Evolutionary conservation across 1,140 invertebrate genomes (phyloP).

Genomic region (Cydia pomonella): DNA sequence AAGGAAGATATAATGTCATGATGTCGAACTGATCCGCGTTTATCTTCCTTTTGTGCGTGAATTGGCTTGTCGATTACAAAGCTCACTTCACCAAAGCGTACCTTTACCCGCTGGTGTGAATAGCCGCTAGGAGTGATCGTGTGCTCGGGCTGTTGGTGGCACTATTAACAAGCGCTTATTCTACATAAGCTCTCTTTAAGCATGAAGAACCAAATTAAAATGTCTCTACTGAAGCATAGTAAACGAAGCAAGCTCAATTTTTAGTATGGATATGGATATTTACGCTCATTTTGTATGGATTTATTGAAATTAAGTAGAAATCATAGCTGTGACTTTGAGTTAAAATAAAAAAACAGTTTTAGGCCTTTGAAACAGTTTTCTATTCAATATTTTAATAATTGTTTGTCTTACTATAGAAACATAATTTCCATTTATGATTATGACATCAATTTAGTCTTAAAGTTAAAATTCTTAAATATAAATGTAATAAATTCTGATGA

Average conservation of each 20-base stretch:
- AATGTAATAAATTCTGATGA: constrained; percentile 19
- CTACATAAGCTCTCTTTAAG: constrained; percentile 57
- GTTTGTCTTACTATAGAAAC: constrained; percentile 22
- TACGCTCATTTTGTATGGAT: neutral
- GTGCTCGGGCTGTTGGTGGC: constrained; percentile 40
- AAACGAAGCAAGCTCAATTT: constrained; percentile 55
- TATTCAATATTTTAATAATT: constrained; percentile 23
- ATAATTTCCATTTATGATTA: constrained; percentile 17
- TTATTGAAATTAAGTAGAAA: neutral
- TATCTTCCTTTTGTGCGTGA: constrained; percentile 45
- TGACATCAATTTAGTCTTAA: constrained; percentile 30
- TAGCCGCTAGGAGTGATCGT: constrained; percentile 45
- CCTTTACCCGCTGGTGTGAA: constrained; percentile 52
- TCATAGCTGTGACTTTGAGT: neutral
- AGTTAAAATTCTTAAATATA: constrained; percentile 22
- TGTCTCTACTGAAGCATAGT: constrained; percentile 60
- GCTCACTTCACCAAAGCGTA: constrained; percentile 57
- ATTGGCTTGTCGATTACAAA: constrained; percentile 43
- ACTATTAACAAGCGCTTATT: constrained; percentile 58
- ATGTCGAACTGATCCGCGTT: constrained; percentile 31
- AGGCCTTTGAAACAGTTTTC: constrained; percentile 24
- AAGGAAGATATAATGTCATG: constrained; percentile 38
- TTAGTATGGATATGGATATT: constrained; percentile 20
- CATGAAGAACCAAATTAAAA: constrained; percentile 49
- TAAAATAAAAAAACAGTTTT: constrained; percentile 27